Evolutionary conservation across 1,140 invertebrate genomes (phyloP).

Genomic region (Procambarus virginalis): DNA sequence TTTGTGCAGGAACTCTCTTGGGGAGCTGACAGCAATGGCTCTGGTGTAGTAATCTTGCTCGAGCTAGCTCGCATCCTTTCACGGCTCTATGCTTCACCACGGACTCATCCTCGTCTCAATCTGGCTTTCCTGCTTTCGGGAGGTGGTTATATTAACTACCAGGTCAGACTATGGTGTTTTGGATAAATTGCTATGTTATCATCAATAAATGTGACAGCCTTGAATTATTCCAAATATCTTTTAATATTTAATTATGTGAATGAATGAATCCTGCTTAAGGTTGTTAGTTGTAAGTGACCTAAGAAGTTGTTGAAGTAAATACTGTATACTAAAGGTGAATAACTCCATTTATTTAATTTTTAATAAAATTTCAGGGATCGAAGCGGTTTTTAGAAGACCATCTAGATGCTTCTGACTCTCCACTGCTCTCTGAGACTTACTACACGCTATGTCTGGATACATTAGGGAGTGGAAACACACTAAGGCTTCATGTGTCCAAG

Average conservation of each 20-base stretch:
- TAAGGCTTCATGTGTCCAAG: conserved; percentile 96
- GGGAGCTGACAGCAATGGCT: conserved; percentile 95
- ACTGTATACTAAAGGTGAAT: too few species aligned
- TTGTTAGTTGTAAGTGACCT: too few species aligned
- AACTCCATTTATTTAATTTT: too few species aligned
- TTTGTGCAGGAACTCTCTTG: conserved; percentile 83
- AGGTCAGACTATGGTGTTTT: conserved; percentile 31
- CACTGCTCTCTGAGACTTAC: conserved; percentile 73
- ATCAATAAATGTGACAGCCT: neutral
- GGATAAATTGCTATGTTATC: neutral
- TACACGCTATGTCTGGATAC: conserved; percentile 96
- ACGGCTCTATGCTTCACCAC: conserved; percentile 87
- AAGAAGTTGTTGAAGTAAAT: too few species aligned
- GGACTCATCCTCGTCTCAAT: conserved; percentile 89
- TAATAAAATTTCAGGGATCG: conserved; percentile 79
- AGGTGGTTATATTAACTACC: conserved; percentile 94
- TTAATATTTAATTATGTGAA: too few species aligned
- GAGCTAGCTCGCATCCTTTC: conserved; percentile 94
- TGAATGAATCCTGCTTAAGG: too few species aligned
- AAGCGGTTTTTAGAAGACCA: conserved; percentile 78
- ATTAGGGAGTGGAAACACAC: conserved; percentile 79
- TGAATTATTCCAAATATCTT: too few species aligned
- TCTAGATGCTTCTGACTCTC: conserved; percentile 65
- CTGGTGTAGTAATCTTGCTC: conserved; percentile 90
- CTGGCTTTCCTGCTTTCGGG: conserved; percentile 93